phyloP scores from a whole-genome alignment of 1,140 invertebrate species.

The Nixonia krombeini region DNA sequence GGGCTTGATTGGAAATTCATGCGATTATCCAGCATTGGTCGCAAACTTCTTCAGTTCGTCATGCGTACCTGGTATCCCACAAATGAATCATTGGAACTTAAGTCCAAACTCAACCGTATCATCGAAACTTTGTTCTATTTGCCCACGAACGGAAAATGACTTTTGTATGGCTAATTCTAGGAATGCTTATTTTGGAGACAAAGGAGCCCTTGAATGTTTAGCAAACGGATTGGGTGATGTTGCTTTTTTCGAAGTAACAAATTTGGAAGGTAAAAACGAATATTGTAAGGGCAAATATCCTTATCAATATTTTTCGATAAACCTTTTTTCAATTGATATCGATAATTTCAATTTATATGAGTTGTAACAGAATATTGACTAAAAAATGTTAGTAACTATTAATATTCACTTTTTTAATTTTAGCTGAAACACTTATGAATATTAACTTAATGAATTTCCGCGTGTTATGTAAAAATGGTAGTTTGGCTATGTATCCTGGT shows the following conservation, averaged over 20 bases:
- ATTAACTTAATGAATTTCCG: slow-evolving; percentile 26
- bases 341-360: too few species aligned
- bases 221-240: slow-evolving; percentile 72
- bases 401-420: too few species aligned
- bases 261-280: slow-evolving; percentile 63
- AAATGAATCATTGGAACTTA: slow-evolving; percentile 63
- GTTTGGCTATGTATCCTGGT: slow-evolving; percentile 67
- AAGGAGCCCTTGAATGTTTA: slow-evolving; percentile 75
- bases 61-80: slow-evolving; percentile 75
- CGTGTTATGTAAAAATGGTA: slow-evolving; percentile 75
- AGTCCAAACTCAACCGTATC: not conserved
- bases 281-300: not conserved
- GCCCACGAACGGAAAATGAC: slow-evolving; percentile 47
- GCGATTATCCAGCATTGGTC: slow-evolving; percentile 73
- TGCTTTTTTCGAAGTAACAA: slow-evolving; percentile 74
- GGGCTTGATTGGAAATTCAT: slow-evolving; percentile 66
- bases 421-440: too few species aligned
- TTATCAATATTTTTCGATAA: not conserved
- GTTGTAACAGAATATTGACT: too few species aligned
- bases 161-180: slow-evolving; percentile 60
- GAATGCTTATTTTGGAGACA: slow-evolving; percentile 78
- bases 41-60: slow-evolving; percentile 73
- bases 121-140: slow-evolving; percentile 47
- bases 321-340: too few species aligned
- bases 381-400: too few species aligned